Evolutionary conservation across 2,888 invertebrate genomes (phyloP).

Genomic region (Endotricha flammealis): DNA sequence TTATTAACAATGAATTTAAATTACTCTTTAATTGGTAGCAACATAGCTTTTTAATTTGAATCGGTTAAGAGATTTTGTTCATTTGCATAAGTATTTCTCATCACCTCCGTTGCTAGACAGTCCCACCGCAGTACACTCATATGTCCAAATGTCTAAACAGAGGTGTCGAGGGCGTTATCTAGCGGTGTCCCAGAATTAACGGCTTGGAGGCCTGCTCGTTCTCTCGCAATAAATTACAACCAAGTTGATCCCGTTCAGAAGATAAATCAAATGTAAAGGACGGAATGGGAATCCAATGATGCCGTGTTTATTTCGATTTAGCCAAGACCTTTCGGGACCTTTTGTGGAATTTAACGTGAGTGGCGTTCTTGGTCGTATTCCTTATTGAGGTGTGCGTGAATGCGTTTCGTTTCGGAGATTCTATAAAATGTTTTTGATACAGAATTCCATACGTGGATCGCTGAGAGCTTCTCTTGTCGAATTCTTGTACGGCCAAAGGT

Average conservation of each 20-base stretch:
- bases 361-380: slow-evolving; percentile 28
- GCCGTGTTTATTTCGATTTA: slow-evolving; percentile 37
- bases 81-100: too few relatives aligned
- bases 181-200: slow-evolving; percentile 52
- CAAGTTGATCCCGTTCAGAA: slow-evolving; percentile 55
- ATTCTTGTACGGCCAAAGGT: too few relatives aligned
- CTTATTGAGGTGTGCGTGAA: slow-evolving; percentile 29
- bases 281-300: slow-evolving; percentile 60
- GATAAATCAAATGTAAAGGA: slow-evolving; percentile 67
- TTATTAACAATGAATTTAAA: too few relatives aligned
- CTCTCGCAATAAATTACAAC: slow-evolving; percentile 57
- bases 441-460: background rate
- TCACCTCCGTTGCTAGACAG: too few relatives aligned
- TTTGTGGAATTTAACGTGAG: slow-evolving; percentile 40
- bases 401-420: slow-evolving; percentile 9
- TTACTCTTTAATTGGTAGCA: too few relatives aligned
- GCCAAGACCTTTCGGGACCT: slow-evolving; percentile 34
- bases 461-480: too few relatives aligned
- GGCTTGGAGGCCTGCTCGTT: slow-evolving; percentile 41
- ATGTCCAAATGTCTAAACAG: slow-evolving; percentile 33
- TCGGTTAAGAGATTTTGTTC: too few relatives aligned
- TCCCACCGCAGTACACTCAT: background rate
- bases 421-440: background rate
- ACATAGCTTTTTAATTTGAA: too few relatives aligned
- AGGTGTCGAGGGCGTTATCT: slow-evolving; percentile 53